Base-by-base conservation (phyloP, 2,888 invertebrate genomes). In the Agrotis ipsilon region DNA sequence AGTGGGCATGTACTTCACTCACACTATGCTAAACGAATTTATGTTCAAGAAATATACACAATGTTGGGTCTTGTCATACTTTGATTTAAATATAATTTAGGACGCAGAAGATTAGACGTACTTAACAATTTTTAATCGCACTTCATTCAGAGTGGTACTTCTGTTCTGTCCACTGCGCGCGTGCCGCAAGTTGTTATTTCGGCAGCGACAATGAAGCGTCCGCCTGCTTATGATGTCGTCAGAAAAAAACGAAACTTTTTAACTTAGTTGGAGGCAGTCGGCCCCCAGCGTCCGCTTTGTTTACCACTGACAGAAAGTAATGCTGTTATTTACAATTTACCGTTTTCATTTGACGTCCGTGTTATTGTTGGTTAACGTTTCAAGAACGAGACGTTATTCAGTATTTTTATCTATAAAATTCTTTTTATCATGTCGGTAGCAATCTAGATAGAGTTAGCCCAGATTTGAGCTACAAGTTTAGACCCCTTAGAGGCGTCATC, bases 151-250 rank as follows among this genome's bases (percentile, higher is more conserved):
- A 54, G 43, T 70, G 14, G 48, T 45, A 0, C n/a, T 70, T 80
- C 71, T 66, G 77, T 32, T 7, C 14, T 0, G 5, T 0, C 13
- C 2, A 0, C 55, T 6, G 32, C 14, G 16, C 1, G 49, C 19
- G 18, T 16, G 27, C 1, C 16, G 3, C 24, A 52, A 55, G 46
- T 66, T 74, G 72, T 80, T 77, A 81, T 84, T 82, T 75, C 39
- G 82, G 69, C 72, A 49, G 77, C 58, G 79, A 81, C 81, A 81
- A 80, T 80, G 81, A 77, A 68, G 68, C 60, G 75, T 61, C 74
- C 51, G 75, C 67, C 73, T 74, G 84, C 72, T 82, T 68, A 64
- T 81, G 84, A 81, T 79, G 77, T 82, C 68, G 69, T 77, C 72
- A 68, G 16, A 70, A 68, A 67, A 70, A 74, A 80, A 63, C 21